Evolutionary conservation across 92 coral and sea anemone species (phyloP).

Genomic region (Epizoanthus rinbou): DNA sequence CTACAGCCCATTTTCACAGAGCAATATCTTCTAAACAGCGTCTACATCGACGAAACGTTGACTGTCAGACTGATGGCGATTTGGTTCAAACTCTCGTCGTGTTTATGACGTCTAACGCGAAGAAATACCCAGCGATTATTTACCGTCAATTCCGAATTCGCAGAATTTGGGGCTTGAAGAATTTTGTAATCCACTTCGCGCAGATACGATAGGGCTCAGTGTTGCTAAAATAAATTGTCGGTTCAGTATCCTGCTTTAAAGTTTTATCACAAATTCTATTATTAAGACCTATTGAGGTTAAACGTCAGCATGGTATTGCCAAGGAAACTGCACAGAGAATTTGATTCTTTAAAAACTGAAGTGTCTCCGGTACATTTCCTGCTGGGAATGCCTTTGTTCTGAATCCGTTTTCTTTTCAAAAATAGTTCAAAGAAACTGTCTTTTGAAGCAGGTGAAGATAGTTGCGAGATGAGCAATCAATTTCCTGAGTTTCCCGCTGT

Average conservation of each 20-base stretch:
- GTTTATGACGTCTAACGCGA: neutral
- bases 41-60: neutral
- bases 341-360: neutral
- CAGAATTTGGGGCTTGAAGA: neutral
- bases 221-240: neutral
- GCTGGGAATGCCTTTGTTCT: constrained; percentile 8
- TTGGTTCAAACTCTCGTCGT: neutral
- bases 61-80: neutral
- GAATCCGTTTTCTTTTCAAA: neutral
- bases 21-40: neutral
- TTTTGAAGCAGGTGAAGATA: neutral
- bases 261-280: neutral
- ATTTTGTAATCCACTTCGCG: neutral
- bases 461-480: neutral
- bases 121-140: no score
- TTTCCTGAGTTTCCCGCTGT: neutral
- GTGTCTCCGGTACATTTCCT: constrained; percentile 24
- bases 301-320: neutral
- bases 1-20: constrained; percentile 82
- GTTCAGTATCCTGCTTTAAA: neutral
- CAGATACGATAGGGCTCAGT: neutral
- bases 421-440: neutral
- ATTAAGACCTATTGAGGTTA: neutral
- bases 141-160: no score
- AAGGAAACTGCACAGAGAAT: constrained; percentile 1